These are phyloP conservation scores for Cacatua alba DNA, from an alignment of 2,113 vertebrate species.

Conservation along the genomic window DNA sequence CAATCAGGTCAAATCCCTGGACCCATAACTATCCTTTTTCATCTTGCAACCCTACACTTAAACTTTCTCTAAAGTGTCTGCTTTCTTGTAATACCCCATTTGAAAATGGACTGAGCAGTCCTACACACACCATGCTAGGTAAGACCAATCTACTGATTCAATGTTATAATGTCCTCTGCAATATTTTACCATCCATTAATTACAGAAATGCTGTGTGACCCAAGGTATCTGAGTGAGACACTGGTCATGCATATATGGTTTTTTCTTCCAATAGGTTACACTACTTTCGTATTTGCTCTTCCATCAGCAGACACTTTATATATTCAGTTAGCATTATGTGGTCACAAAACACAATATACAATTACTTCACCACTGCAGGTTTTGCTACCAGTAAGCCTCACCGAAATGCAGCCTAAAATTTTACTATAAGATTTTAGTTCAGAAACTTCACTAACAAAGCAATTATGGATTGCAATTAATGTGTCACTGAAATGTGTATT, in stretches of 20 bases:
- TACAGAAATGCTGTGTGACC: neutral
- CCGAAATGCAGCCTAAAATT: neutral
- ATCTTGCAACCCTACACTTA: neutral
- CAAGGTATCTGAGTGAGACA: neutral
- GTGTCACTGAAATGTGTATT: neutral
- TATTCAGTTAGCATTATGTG: neutral
- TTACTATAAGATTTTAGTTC: neutral
- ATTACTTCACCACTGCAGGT: neutral
- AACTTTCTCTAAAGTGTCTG: neutral
- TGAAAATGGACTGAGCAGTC: neutral
- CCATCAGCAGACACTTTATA: neutral
- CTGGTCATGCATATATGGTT: fast-evolving
- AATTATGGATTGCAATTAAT: neutral
- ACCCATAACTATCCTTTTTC: neutral
- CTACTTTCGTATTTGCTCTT: neutral
- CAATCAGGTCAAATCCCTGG: neutral
- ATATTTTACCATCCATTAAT: neutral
- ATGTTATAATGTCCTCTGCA: fast-evolving
- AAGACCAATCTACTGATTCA: neutral
- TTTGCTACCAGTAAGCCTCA: neutral
- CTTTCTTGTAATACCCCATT: neutral
- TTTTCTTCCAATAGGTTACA: neutral
- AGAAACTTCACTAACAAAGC: neutral
- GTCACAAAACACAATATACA: neutral
- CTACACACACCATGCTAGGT: too few relatives aligned